Evolutionary conservation across 2,888 invertebrate genomes (phyloP).

Genomic region (Noctua janthe): DNA sequence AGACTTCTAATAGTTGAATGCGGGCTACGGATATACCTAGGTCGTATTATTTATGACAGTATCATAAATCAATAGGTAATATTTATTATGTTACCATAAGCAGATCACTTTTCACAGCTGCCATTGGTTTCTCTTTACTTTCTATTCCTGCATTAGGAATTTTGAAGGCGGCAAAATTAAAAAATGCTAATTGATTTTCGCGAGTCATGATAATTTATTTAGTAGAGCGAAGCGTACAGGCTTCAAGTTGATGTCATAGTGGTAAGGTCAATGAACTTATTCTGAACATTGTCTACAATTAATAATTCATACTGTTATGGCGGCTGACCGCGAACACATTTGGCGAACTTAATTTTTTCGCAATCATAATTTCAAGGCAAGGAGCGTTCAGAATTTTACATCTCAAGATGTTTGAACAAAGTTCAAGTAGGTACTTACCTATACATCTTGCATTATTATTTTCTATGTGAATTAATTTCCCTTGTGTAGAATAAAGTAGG

Average conservation of each 20-base stretch:
- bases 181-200: constrained; percentile 60
- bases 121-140: constrained; percentile 39
- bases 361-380: constrained; percentile 55
- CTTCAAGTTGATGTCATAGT: constrained; percentile 64
- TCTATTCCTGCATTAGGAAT: constrained; percentile 37
- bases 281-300: constrained; percentile 80
- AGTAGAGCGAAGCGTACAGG: constrained; percentile 66
- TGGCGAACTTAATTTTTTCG: constrained; percentile 71
- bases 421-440: not conserved
- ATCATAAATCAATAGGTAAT: not conserved
- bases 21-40: not conserved
- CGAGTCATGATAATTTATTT: constrained; percentile 60
- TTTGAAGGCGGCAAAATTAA: constrained; percentile 27
- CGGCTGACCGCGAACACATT: constrained; percentile 78
- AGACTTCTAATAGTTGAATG: not conserved
- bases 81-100: not conserved
- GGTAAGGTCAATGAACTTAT: constrained; percentile 78
- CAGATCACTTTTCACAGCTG: not conserved
- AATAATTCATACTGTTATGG: constrained; percentile 85
- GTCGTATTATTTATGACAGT: not conserved
- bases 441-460: constrained; percentile 12
- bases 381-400: constrained; percentile 59
- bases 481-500: not conserved
- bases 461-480: constrained; percentile 12
- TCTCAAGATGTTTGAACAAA: constrained; percentile 18